Evolutionary conservation across 2,113 vertebrate genomes (phyloP), one percentile per base, ranked within the genome.

Genomic region (Pimephales promelas): DNA sequence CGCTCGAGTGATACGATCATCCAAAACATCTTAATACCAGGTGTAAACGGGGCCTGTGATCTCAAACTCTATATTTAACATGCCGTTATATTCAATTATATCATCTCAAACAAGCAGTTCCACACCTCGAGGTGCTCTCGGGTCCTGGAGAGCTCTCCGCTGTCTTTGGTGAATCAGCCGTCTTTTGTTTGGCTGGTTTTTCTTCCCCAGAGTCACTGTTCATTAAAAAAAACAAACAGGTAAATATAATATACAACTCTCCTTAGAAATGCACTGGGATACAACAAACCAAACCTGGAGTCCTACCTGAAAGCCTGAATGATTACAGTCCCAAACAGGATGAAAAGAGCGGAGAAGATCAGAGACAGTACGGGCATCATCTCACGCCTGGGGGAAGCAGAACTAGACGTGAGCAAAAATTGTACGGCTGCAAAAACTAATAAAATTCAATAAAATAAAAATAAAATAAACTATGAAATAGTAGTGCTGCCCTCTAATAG

Each of bases 341-440:
- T 98, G 93, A 99, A 99, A 87, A 99, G 94, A 0, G 95, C 97
- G 0, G 97, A 99, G 92, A 99, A 98, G 86, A 99, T 96, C 89
- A 99, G 92, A 59, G 98, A 99, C 57, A 99, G 91, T 8, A 99
- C 94, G 1, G 97, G 97, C 96, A 99, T 99, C 96, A 99, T 97
- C 87, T 99, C 98, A 84, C 97, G 93, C 98, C 98, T 99, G 88
- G 6, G 16, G 43, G 26, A 52, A 74, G 14, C 26, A 72, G n/a
- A 74, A 18, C 13, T 10, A 10, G 45, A 74, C 28, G 26, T 28
- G 31, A 47, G 64, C 0, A 36, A 22, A 10, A 36, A 4, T 3
- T 5, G 1, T 2, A 20, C 3, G 31, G 18, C 18, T 36, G 16
- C 64, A 54, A 54, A 6, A 54, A 54, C 6, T 20, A 54, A 54